Conservation (phyloP, 1,140 invertebrate genomes). For the Ptiloglossa arizonensis region DNA sequence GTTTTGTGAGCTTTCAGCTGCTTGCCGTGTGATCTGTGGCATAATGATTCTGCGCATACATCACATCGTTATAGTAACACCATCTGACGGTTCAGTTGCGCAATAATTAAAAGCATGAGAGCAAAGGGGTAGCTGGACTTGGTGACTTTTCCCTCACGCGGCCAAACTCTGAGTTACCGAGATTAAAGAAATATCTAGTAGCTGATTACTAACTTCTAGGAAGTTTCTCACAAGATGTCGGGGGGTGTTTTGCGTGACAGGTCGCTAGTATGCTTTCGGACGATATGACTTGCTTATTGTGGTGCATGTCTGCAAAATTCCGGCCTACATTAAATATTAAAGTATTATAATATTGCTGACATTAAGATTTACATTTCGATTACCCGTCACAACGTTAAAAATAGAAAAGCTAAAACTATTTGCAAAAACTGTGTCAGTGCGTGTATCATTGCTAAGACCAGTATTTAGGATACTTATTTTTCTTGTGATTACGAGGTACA, state of each 20-base stretch:
- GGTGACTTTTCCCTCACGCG: too few relatives aligned
- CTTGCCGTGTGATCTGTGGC: too few relatives aligned
- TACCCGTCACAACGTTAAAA: background rate
- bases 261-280: conserved; percentile 68
- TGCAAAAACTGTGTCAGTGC: conserved; percentile 56
- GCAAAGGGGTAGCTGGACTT: too few relatives aligned
- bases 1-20: too few relatives aligned
- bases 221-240: conserved; percentile 78
- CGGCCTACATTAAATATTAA: conserved; percentile 71
- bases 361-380: conserved; percentile 18
- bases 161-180: too few relatives aligned
- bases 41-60: too few relatives aligned
- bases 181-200: conserved; percentile 32
- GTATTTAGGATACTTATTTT: conserved; percentile 35
- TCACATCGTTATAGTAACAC: too few relatives aligned
- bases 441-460: conserved; percentile 62
- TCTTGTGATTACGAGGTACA: conserved; percentile 14
- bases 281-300: conserved; percentile 75
- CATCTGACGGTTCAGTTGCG: too few relatives aligned
- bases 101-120: too few relatives aligned
- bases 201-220: conserved; percentile 66
- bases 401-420: conserved; percentile 23
- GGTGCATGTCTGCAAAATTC: conserved; percentile 65
- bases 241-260: conserved; percentile 76
- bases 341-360: conserved; percentile 50